Percentiles rank a stretch among this genome's conserved stretches.
Evolutionary conservation across 2,888 invertebrate genomes (phyloP).

Genomic region (Orchesellides sinensis): DNA sequence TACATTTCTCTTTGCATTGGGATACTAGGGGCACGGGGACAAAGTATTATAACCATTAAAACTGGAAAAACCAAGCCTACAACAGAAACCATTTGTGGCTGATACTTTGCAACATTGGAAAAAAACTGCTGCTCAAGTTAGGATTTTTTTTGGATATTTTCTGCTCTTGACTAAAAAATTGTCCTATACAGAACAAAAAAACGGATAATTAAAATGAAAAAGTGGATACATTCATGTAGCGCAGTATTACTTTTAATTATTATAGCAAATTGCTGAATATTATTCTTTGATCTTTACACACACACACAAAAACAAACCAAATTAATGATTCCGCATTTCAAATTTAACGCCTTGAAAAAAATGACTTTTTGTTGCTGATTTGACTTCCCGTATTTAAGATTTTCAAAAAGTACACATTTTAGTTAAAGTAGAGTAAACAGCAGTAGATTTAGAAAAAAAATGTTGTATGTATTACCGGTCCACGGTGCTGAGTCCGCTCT

Average conservation of each 20-base stretch:
- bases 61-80: no score
- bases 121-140: no score
- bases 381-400: slow-evolving; percentile 30
- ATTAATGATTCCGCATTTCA: not conserved
- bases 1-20: no score
- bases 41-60: no score
- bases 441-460: slow-evolving; percentile 50
- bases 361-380: slow-evolving; percentile 28
- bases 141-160: no score
- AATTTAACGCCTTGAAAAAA: not conserved
- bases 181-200: not conserved
- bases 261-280: slow-evolving; percentile 7
- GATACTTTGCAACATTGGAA: no score
- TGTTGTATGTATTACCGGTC: no score
- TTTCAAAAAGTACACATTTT: slow-evolving; percentile 34
- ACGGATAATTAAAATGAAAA: slow-evolving; percentile 8
- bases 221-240: not conserved
- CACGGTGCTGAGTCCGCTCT: no score
- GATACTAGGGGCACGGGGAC: no score
- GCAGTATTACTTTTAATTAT: slow-evolving; percentile 5
- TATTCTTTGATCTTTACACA: not conserved
- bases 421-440: slow-evolving; percentile 54
- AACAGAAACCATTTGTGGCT: no score
- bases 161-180: not conserved
- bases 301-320: not conserved